Percentiles rank a stretch among this genome's conserved stretches.
Evolutionary conservation across 2,888 invertebrate species (phyloP).

Genomic region (Caenorhabditis plicata): DNA sequence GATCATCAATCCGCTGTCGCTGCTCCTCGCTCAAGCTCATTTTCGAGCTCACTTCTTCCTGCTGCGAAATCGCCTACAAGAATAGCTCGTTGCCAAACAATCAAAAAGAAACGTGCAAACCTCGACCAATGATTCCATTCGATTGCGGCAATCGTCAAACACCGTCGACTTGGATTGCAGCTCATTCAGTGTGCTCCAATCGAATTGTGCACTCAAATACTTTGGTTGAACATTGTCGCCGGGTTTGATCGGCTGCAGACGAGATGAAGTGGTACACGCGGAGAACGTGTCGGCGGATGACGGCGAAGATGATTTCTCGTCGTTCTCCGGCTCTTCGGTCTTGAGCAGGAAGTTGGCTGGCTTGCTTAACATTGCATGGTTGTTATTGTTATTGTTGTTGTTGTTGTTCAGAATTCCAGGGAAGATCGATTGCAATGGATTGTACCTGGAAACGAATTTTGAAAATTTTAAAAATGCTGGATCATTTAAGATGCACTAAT

Average conservation of each 20-base stretch:
- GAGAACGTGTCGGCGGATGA: background rate
- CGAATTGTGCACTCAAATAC: conserved; percentile 3
- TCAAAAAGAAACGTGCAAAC: background rate
- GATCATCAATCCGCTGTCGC: conserved; percentile 15
- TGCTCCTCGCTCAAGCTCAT: conserved; percentile 3
- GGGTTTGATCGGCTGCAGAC: conserved; percentile 20
- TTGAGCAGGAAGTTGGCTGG: too few relatives aligned
- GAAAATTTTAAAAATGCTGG: too few relatives aligned
- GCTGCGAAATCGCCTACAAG: too few relatives aligned
- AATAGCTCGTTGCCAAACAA: too few relatives aligned
- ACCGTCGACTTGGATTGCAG: conserved; percentile 25
- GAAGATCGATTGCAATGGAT: conserved; percentile 40
- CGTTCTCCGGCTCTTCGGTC: conserved; percentile 2
- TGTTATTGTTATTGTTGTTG: conserved; percentile 20
- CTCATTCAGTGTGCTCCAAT: conserved; percentile 18
- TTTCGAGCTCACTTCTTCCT: background rate
- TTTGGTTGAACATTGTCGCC: conserved; percentile 34
- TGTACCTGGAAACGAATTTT: conserved; percentile 36
- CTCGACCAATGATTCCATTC: conserved; percentile 24
- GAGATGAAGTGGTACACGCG: background rate
- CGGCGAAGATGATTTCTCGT: background rate
- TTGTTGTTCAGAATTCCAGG: conserved; percentile 31
- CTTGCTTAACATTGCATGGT: conserved; percentile 22
- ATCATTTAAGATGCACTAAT: too few relatives aligned
- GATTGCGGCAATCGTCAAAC: conserved; percentile 15